Conservation (phyloP, 2,888 invertebrate genomes). For the Euclidia mi region DNA sequence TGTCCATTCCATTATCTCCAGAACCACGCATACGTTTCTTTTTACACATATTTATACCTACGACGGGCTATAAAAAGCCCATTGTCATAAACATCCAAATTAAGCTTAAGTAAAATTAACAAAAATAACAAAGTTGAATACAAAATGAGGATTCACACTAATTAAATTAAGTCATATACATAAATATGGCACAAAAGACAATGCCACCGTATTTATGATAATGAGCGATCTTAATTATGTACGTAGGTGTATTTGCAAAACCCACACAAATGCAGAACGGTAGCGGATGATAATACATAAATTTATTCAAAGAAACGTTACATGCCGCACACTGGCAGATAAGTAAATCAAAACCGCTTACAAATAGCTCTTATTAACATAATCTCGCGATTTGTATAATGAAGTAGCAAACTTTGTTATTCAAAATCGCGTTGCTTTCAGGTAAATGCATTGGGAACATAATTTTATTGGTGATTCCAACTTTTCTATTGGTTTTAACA, state of each 20-base stretch:
- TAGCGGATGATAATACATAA: constrained; percentile 83
- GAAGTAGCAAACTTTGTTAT: constrained; percentile 80
- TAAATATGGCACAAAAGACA: constrained; percentile 64
- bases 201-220: constrained; percentile 71
- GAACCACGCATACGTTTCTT: neutral
- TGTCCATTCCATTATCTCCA: neutral
- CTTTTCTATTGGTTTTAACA: constrained; percentile 63
- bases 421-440: constrained; percentile 74
- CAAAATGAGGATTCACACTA: constrained; percentile 41
- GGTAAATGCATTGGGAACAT: constrained; percentile 68
- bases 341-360: constrained; percentile 86
- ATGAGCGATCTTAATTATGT: constrained; percentile 70
- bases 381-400: constrained; percentile 88
- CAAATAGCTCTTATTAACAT: constrained; percentile 84
- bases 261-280: constrained; percentile 83
- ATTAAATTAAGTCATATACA: constrained; percentile 64
- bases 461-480: constrained; percentile 68
- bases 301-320: constrained; percentile 82
- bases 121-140: constrained; percentile 37
- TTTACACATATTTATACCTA: neutral
- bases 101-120: constrained; percentile 14
- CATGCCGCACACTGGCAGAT: constrained; percentile 73
- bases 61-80: neutral
- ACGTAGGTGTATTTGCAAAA: constrained; percentile 72
- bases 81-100: constrained; percentile 15